phyloP scores from a whole-genome alignment of 2,888 invertebrate genomes.

The Aleiodes leptofemur region DNA sequence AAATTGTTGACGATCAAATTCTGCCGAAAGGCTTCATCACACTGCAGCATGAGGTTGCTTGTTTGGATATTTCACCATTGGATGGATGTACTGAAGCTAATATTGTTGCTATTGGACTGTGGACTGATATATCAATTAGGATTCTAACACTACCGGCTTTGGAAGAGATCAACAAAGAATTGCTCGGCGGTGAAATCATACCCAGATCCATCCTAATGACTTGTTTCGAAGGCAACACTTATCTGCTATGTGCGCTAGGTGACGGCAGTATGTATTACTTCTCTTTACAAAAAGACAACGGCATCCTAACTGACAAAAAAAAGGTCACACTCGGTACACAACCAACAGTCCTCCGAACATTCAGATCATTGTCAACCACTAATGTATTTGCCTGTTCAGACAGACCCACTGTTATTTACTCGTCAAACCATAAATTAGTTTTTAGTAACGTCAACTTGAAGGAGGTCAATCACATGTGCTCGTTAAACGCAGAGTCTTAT shows the following conservation, averaged over 20 bases:
- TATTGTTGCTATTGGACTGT: slow-evolving; percentile 93
- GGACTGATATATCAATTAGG: slow-evolving; percentile 97
- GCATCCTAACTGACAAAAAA: slow-evolving; percentile 90
- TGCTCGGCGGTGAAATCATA: slow-evolving; percentile 95
- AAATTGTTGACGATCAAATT: slow-evolving; percentile 82
- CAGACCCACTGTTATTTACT: slow-evolving; percentile 98
- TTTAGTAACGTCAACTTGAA: slow-evolving; percentile 98
- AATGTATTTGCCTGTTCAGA: slow-evolving; percentile 99
- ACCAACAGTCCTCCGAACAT: slow-evolving; percentile 94
- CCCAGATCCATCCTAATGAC: slow-evolving; percentile 97
- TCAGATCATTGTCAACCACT: slow-evolving; percentile 91
- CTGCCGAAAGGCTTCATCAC: slow-evolving; percentile 81
- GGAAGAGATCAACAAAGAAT: slow-evolving; percentile 89
- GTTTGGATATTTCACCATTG: slow-evolving; percentile 93
- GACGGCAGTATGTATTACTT: slow-evolving; percentile 99
- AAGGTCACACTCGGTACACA: slow-evolving; percentile 98
- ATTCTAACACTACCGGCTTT: slow-evolving; percentile 89
- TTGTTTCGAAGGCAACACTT: slow-evolving; percentile 93
- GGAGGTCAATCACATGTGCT: slow-evolving; percentile 98
- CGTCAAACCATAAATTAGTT: slow-evolving; percentile 98
- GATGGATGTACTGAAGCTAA: slow-evolving; percentile 80
- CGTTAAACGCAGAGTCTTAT: slow-evolving; percentile 95
- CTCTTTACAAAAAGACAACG: slow-evolving; percentile 85
- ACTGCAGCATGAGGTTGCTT: slow-evolving; percentile 96
- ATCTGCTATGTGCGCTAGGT: slow-evolving; percentile 93